Base-by-base conservation (phyloP, 2,888 invertebrate genomes). In the Cabera pusaria region DNA sequence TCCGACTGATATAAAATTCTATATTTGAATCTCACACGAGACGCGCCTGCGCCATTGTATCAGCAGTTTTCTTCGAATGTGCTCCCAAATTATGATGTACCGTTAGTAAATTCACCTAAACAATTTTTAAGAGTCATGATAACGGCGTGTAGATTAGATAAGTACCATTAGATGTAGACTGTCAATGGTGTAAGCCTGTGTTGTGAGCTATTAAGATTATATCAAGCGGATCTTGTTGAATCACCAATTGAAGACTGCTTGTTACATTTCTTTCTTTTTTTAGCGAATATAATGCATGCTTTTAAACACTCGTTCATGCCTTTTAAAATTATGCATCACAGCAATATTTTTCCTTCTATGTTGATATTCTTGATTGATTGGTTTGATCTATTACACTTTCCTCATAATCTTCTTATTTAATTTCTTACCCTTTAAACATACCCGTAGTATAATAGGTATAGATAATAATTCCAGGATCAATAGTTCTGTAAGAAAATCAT, bases 1-100 rank as follows among this genome's bases (percentile, higher is more conserved):
- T 52, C 52, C 60, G 75, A 69, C 78, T 78, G 72, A 76, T 85
- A 84, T 85, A 84, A 84, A 85, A 75, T 81, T 86, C 86, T 85
- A 86, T 73, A 73, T 81, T 80, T 78, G 72, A 79, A 82, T 69
- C 72, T 67, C 69, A 63, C 70, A 46, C 46, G 60, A 61, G 60
- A 62, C 64, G 57, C 27, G 22, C 6, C 18, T 38, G 27, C 41
- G 21, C 58, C 56, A 63, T 71, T 72, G 74, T 71, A 64, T 72
- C 66, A 74, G 29, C 49, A 59, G 57, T 59, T 59, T 54, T 45
- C 50, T 52, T 52, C 49, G 6, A 28, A 16, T n/a, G 6, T 17
- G 25, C 16, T 6, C 2, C 11, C n/a, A 2, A 35, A 32, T 35
- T 20, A 32, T 27, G 10, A 25, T 23, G 12, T 21, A 37, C 37